phyloP scores from a whole-genome alignment of 2,888 invertebrate species.

The Volucella inanis region DNA sequence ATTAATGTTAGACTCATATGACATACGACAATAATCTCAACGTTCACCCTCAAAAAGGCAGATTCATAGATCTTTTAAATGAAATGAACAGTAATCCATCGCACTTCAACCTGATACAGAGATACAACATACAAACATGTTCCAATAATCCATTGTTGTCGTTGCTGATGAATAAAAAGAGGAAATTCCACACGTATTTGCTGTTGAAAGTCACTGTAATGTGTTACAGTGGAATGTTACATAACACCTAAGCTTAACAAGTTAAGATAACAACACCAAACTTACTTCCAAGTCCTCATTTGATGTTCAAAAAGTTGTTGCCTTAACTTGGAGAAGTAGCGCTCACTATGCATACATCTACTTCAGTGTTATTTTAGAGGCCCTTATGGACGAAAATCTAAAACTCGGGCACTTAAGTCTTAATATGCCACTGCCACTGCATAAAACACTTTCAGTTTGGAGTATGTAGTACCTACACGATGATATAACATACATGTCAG shows the following conservation, averaged over 20 bases:
- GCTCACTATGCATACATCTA: constrained; percentile 2
- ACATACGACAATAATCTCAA: constrained; percentile 8
- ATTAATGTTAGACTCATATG: not conserved
- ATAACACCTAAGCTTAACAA: not conserved
- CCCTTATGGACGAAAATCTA: not conserved
- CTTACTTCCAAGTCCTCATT: constrained; percentile 1
- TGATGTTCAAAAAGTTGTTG: constrained; percentile 13
- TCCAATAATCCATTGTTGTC: not conserved
- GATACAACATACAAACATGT: not conserved
- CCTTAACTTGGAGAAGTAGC: constrained; percentile 14
- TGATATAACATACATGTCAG: not conserved
- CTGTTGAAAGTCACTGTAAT: not conserved
- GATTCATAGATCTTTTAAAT: not conserved
- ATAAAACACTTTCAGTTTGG: constrained; percentile 1
- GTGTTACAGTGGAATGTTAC: not conserved
- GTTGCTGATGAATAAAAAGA: not conserved
- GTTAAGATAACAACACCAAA: constrained; percentile 3
- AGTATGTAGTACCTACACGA: not conserved
- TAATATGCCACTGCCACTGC: constrained; percentile 4
- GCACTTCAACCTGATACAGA: not conserved
- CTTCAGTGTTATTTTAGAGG: not conserved
- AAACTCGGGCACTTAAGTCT: constrained; percentile 2
- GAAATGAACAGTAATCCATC: constrained; percentile 22
- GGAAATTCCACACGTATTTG: not conserved
- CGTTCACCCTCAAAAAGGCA: not conserved